A percentile compares a stretch with the other conserved stretches of the same genome.
Evolutionary conservation across 37 sponge, comb jelly and placozoan genomes (phyloP).

Genomic region (Cliona cf. orientalis): DNA sequence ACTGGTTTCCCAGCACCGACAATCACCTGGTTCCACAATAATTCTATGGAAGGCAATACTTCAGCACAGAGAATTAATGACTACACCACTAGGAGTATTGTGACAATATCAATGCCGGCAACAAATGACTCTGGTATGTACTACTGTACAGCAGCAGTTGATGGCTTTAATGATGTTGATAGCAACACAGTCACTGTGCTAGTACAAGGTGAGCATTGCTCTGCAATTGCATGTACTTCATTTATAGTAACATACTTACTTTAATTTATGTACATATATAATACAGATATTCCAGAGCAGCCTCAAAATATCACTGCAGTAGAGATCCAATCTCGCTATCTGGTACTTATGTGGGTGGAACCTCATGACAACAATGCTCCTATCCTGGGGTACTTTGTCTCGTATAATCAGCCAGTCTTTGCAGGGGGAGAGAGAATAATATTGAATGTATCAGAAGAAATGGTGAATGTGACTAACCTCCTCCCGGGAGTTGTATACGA

Average conservation of each 20-base stretch:
- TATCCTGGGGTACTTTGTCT: conserved; percentile 34
- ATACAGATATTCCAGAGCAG: conserved; percentile 36
- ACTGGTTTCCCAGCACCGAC: conserved; percentile 47
- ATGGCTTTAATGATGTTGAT: background rate
- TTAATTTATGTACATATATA: background rate
- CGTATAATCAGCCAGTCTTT: conserved; percentile 9
- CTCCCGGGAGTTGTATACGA: conserved; percentile 43
- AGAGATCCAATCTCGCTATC: conserved; percentile 10
- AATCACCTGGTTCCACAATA: conserved; percentile 69
- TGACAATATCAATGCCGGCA: conserved; percentile 30
- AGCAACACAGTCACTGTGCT: conserved; percentile 19
- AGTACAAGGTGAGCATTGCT: conserved; percentile 54
- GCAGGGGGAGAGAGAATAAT: background rate
- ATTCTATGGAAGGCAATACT: background rate
- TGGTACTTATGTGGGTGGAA: conserved; percentile 47
- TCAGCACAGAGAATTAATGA: background rate
- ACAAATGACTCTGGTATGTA: conserved; percentile 58
- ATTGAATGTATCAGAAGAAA: conserved; percentile 4
- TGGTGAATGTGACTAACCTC: conserved; percentile 21
- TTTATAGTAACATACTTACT: background rate
- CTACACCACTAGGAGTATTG: background rate
- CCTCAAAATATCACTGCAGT: conserved; percentile 27
- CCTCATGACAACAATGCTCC: conserved; percentile 76
- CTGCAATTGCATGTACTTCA: background rate
- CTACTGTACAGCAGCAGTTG: conserved; percentile 29